These are phyloP conservation scores for Myrmophylax atrothorax DNA, from an alignment of 2,113 vertebrate genomes.

Conservation along the genomic window DNA sequence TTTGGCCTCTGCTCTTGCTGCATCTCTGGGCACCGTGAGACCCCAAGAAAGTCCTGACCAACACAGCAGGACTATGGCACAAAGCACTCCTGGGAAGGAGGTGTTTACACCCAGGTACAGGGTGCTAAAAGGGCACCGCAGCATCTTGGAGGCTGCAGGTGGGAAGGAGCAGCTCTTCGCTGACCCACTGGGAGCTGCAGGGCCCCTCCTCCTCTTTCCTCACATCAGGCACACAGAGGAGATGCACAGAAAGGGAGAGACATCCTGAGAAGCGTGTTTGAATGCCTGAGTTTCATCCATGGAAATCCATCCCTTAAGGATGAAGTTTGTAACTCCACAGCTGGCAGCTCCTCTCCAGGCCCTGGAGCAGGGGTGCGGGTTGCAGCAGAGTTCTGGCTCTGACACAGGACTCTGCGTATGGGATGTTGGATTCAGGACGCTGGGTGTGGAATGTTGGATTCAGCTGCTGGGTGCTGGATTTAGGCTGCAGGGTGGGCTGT, in stretches of 20 bases:
- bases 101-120: background rate
- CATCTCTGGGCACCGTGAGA: accelerated
- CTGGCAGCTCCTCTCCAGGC: background rate
- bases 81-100: background rate
- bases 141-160: background rate
- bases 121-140: background rate
- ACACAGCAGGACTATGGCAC: accelerated
- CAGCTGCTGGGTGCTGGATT: background rate
- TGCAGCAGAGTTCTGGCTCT: background rate
- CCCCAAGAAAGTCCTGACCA: background rate
- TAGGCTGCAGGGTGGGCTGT: background rate
- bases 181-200: background rate
- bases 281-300: background rate
- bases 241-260: background rate
- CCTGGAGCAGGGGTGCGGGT: background rate
- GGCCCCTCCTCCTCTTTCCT: background rate
- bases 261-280: background rate
- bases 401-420: accelerated
- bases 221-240: accelerated
- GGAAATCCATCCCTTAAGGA: background rate
- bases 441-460: background rate
- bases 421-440: background rate
- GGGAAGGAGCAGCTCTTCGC: background rate
- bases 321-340: background rate
- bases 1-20: background rate